Evolutionary conservation across 2,888 invertebrate genomes (phyloP), one percentile per base, ranked within the genome.

Genomic region (Diaperis boleti): DNA sequence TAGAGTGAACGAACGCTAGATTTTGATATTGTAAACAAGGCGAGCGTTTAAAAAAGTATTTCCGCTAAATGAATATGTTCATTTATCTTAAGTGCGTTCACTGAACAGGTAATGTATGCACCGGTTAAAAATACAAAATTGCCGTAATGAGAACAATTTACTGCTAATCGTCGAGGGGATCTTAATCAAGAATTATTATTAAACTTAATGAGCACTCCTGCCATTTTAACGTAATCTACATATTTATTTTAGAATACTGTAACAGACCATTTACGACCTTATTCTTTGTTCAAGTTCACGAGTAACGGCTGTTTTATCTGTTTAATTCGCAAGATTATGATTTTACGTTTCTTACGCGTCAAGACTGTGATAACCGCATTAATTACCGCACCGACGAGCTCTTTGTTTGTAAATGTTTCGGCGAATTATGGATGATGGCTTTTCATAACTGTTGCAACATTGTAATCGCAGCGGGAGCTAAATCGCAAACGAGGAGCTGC

Each of bases 131-230:
- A 81, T 81, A 82, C 82, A 82, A 82, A 82, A 82, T 82, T 82
- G 82, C 81, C 73, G 75, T 82, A 82, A 82, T 82, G 81, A 82
- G 82, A 82, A 82, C 82, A 82, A 81, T 82, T 82, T 82, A 82
- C 80, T 80, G 81, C 81, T 82, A 82, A 82, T 82, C 82, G 80
- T 78, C 77, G 72, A 76, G 71, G 74, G 80, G 81, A 82, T 82
- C 82, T 82, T 81, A 79, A 81, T 81, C 81, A 80, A 79, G 80
- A 80, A 80, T 79, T 78, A 79, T 77, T 77, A 77, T 78, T 75
- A 76, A 79, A 79, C 75, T 80, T 82, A 82, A 82, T 81, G 81
- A 81, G 80, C 76, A 77, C 73, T 71, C n/a, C 70, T 72, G 71
- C 68, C 70, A 75, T 77, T 76, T 79, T 74, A 76, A 75, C 72